Evolutionary conservation across 37 sponge, comb jelly and placozoan genomes (phyloP).

Genomic region (Geodia barretti): DNA sequence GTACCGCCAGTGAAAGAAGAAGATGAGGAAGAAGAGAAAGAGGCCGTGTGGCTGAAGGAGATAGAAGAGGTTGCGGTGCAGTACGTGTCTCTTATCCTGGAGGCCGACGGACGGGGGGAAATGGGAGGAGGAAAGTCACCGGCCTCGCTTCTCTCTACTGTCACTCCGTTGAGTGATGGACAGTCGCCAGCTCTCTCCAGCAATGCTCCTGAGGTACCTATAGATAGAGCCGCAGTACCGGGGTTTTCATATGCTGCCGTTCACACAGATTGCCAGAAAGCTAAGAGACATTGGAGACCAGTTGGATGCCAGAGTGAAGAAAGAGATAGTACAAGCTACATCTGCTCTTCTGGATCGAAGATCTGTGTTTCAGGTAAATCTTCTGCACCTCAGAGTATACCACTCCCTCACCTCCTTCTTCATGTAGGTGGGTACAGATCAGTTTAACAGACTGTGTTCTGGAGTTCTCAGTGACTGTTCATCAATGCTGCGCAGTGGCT

Average conservation of each 20-base stretch:
- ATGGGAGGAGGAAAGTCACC: too few species aligned
- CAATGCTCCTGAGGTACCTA: neutral
- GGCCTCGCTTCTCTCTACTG: too few species aligned
- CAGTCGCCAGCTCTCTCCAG: too few species aligned
- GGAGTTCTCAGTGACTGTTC: neutral
- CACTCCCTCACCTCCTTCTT: too few species aligned
- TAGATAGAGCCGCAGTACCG: too few species aligned
- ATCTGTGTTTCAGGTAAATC: neutral
- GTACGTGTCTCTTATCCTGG: neutral
- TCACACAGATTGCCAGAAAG: neutral
- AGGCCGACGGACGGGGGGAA: too few species aligned
- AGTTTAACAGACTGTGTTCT: neutral
- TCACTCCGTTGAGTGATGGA: too few species aligned
- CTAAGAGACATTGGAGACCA: neutral
- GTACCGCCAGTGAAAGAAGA: neutral
- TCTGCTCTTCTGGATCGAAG: neutral
- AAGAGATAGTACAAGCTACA: neutral
- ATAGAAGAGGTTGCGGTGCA: neutral
- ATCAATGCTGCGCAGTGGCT: neutral
- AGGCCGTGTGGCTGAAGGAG: neutral
- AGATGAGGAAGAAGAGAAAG: neutral
- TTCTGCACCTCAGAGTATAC: too few species aligned
- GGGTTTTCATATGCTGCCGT: too few species aligned
- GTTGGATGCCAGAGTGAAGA: neutral
- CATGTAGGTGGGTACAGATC: neutral